Base-by-base conservation (phyloP, 2,888 invertebrate genomes). In the Adelphocoris suturalis region DNA sequence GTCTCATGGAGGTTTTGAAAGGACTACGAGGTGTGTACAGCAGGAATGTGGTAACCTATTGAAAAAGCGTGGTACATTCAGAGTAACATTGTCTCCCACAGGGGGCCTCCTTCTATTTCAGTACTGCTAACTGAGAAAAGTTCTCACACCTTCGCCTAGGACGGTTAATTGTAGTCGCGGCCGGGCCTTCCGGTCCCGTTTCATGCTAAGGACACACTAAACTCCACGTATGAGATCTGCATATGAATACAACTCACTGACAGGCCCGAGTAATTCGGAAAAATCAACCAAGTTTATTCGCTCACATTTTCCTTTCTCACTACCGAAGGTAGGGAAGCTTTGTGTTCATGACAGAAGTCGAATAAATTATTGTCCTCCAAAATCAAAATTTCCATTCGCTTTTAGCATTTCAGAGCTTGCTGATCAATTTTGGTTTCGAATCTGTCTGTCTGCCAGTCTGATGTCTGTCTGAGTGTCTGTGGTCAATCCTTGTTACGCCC, bases 111-210 rank as follows among this genome's bases (percentile, higher is more conserved):
- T 85, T 85, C 46, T 37, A 85, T 37, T 28, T 16, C 61, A 85
- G 52, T 23, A 68, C 68, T 86, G 86, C 37, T 86, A 86, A 75
- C 86, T 86, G 86, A 86, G 86, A 86, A 86, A 86, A 75, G 86
- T 86, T 86, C 86, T 86, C 86, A 86, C 86, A 86, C 68, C 86
- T 86, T 82, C 82, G 82, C 82, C 82, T 86, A 86, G 86, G 86
- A 86, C 75, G 86, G 23, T 86, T 86, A 86, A 86, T 86, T 86
- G 86, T 48, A 86, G 86, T 86, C 86, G 75, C 75, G 86, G 86
- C 28, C 0, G 86, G 28, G 37, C 47, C 48, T 86, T 86, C 86
- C 86, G 86, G 61, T 37, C 75, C 47, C 75, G 86, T 68, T 61
- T 85, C 55, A 23, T 52, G 82, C 52, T 52, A 48, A 82, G 82